Conservation (phyloP, 2,113 vertebrate species). For the Murina feae region DNA sequence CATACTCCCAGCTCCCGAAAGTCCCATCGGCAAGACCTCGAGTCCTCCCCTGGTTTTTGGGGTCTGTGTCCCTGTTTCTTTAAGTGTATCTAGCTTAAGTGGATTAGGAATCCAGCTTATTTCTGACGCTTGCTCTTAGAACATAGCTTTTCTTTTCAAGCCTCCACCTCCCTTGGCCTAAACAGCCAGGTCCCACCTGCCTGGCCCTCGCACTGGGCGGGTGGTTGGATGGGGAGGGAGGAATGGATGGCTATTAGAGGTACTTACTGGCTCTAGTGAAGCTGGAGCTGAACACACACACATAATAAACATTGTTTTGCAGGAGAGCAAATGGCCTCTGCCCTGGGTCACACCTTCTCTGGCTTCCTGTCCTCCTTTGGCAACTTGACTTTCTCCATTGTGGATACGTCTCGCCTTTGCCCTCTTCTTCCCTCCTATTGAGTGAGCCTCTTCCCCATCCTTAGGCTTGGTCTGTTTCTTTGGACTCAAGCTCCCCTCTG, state of each 20-base stretch:
- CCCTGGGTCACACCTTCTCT: background rate
- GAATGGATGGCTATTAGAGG: background rate
- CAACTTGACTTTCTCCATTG: background rate
- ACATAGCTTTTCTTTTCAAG: background rate
- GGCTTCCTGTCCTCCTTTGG: background rate
- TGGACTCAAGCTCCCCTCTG: background rate
- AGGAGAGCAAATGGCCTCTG: background rate
- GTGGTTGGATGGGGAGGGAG: background rate
- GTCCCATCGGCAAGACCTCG: background rate
- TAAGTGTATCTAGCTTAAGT: background rate
- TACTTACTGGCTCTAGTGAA: background rate
- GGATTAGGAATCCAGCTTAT: background rate
- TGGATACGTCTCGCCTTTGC: background rate
- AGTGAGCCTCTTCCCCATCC: background rate
- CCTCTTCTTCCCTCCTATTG: background rate
- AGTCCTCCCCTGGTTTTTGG: background rate
- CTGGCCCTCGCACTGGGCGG: background rate
- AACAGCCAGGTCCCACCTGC: background rate
- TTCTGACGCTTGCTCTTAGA: background rate
- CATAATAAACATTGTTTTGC: background rate
- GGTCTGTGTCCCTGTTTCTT: background rate
- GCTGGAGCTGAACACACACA: background rate
- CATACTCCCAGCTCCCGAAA: background rate
- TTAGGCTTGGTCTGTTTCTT: background rate
- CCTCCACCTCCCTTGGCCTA: background rate